Evolutionary conservation across 1,140 invertebrate species (phyloP).

Genomic region (Colletes latitarsis): DNA sequence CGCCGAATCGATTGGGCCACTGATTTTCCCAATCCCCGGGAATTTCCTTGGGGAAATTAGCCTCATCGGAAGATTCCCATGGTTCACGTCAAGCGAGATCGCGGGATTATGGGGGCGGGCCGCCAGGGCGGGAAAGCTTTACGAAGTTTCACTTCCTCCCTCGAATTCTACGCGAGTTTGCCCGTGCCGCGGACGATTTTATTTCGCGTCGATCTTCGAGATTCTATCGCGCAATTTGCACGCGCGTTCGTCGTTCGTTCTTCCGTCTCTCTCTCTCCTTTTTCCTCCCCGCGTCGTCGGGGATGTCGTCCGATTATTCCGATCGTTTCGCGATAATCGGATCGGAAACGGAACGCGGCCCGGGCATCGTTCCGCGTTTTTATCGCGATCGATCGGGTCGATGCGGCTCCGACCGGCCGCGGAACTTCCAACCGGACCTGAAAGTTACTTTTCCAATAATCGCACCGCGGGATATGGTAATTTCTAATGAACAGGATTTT

Average conservation of each 20-base stretch:
- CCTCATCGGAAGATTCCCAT: conserved; percentile 69
- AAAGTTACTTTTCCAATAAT: conserved; percentile 45
- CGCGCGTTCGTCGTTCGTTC: neutral
- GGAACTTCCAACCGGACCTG: conserved; percentile 28
- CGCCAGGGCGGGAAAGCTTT: conserved; percentile 27
- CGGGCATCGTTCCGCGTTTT: neutral
- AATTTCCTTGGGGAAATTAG: conserved; percentile 71
- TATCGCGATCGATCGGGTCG: conserved; percentile 22
- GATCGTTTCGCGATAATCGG: conserved; percentile 1
- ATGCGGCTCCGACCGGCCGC: neutral
- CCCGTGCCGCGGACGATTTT: conserved; percentile 15
- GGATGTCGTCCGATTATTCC: neutral
- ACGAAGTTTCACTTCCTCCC: conserved; percentile 57
- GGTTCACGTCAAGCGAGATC: conserved; percentile 64
- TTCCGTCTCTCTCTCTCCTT: neutral
- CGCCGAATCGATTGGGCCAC: conserved; percentile 65
- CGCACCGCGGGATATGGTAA: conserved; percentile 36
- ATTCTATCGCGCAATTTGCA: conserved; percentile 9
- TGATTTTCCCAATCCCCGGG: conserved; percentile 67
- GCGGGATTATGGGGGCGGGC: conserved; percentile 54
- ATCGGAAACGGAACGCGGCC: neutral
- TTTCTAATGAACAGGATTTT: conserved; percentile 52
- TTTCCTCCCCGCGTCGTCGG: neutral
- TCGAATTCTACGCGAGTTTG: conserved; percentile 38
- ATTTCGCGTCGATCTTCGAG: conserved; percentile 38